Evolutionary conservation across 2,888 invertebrate species (phyloP).

Genomic region (Dorcus parallelipipedus): DNA sequence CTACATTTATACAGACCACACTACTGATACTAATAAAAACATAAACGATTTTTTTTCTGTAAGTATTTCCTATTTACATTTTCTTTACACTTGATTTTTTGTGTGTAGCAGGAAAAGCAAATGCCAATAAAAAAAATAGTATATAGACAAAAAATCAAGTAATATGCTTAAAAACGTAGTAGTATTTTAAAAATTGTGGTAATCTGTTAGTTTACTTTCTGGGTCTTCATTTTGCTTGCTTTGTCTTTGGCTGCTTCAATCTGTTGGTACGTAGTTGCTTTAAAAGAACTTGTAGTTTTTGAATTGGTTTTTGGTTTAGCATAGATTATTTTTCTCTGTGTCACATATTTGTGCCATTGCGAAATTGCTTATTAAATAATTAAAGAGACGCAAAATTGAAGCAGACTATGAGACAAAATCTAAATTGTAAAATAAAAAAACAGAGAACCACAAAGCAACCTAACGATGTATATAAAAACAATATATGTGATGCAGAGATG

Average conservation of each 20-base stretch:
- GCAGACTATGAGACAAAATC: slow-evolving; percentile 27
- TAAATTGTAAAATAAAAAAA: slow-evolving; percentile 8
- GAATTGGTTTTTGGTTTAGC: slow-evolving; percentile 14
- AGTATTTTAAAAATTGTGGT: slow-evolving; percentile 18
- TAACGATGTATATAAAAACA: slow-evolving; percentile 13
- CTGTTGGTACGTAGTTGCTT: slow-evolving; percentile 21
- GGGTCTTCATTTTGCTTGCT: slow-evolving; percentile 32
- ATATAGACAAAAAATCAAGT: slow-evolving; percentile 10
- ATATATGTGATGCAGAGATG: slow-evolving; percentile 38
- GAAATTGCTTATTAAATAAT: not conserved
- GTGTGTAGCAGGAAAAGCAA: not conserved
- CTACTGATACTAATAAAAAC: slow-evolving; percentile 33
- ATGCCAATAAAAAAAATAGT: not conserved
- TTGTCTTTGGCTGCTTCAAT: slow-evolving; percentile 37
- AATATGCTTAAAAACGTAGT: slow-evolving; percentile 7
- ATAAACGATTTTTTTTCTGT: slow-evolving; percentile 29
- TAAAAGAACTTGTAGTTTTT: slow-evolving; percentile 8
- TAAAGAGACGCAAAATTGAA: slow-evolving; percentile 23
- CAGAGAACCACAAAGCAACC: slow-evolving; percentile 15
- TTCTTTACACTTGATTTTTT: slow-evolving; percentile 8
- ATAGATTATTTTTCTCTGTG: slow-evolving; percentile 24
- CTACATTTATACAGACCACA: slow-evolving; percentile 30
- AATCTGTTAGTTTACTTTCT: slow-evolving; percentile 23
- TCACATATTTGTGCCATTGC: slow-evolving; percentile 24
- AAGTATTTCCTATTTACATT: slow-evolving; percentile 26